These are phyloP conservation scores for Hippocampus barbouri DNA, from an alignment of 2,113 vertebrate species.

Conservation along the genomic window DNA sequence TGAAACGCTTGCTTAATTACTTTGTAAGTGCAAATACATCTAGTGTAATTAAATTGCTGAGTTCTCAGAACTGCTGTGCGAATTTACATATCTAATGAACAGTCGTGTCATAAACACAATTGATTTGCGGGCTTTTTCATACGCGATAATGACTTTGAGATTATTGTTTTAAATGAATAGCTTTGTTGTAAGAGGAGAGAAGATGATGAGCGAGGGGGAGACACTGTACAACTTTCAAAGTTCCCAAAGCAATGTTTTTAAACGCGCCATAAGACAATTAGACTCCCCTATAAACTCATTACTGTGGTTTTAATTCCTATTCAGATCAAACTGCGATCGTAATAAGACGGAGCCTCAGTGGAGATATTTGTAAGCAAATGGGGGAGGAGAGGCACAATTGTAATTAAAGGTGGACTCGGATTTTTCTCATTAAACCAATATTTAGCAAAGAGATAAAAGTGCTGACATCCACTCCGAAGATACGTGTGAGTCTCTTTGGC, in stretches of 20 bases:
- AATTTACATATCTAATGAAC: constrained; percentile 72
- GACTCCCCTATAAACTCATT: constrained; percentile 70
- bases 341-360: constrained; percentile 63
- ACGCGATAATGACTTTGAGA: constrained; percentile 71
- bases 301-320: constrained; percentile 69
- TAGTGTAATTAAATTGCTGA: constrained; percentile 69
- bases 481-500: constrained; percentile 11
- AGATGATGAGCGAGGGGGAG: constrained; percentile 44
- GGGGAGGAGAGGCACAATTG: constrained; percentile 51
- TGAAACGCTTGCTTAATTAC: constrained; percentile 60
- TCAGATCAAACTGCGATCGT: constrained; percentile 70
- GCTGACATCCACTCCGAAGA: constrained; percentile 12
- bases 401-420: constrained; percentile 67
- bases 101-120: constrained; percentile 68
- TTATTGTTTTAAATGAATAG: constrained; percentile 74
- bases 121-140: constrained; percentile 72
- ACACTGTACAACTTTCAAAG: constrained; percentile 65
- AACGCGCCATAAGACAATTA: constrained; percentile 73
- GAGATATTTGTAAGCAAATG: constrained; percentile 58
- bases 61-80: constrained; percentile 68
- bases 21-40: constrained; percentile 61
- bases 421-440: constrained; percentile 60
- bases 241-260: constrained; percentile 64
- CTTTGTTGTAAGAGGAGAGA: constrained; percentile 52
- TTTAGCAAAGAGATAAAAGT: constrained; percentile 45